Evolutionary conservation across 35 echinoderm and acorn worm genomes (phyloP), one percentile per base, ranked within the genome.

Genomic region (Ptychodera flava): DNA sequence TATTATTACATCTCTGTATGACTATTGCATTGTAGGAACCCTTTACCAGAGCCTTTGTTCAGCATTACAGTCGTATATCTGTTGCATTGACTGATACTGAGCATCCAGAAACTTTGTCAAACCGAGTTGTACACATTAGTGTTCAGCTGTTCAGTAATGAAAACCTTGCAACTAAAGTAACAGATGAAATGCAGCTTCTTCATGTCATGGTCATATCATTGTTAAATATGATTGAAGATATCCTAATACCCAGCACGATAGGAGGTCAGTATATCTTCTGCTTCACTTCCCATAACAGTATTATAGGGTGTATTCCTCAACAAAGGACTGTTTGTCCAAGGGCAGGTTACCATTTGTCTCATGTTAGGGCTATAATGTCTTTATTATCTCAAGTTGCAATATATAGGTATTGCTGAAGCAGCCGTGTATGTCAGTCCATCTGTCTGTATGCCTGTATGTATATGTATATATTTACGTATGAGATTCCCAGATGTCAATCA

Each of bases 71-170:
- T 29, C 90, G 92, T 10, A 94, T 97, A 28, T 93, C 92, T 1
- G 94, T 97, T 92, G 88, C 92, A 1, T 84, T 97, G 32, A 88
- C 85, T 28, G 76, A 79, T 31, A 89, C 81, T 35, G 80, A 34
- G 0, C 33, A 88, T 76, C 92, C 95, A 0, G 89, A 93, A 30
- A 79, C 34, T 75, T 80, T 93, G 36, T 79, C 92, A 79, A 94
- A 92, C 75, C 92, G 92, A 31, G 92, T 97, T 37, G 95, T 97
- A 22, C 95, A 97, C 53, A 92, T 97, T 81, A 97, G 95, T 76
- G 95, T 97, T 0, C 95, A 97, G 88, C 88, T 97, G 30, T 92
- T 97, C 52, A 97, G 95, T 85, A 97, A 97, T 45, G 95, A 97
- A 36, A 77, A 85, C 33, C 82, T 97, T 52, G 95, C 95, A 14